These are phyloP conservation scores for Syngnathus acus DNA, from an alignment of 2,797 vertebrate species.

Conservation along the genomic window DNA sequence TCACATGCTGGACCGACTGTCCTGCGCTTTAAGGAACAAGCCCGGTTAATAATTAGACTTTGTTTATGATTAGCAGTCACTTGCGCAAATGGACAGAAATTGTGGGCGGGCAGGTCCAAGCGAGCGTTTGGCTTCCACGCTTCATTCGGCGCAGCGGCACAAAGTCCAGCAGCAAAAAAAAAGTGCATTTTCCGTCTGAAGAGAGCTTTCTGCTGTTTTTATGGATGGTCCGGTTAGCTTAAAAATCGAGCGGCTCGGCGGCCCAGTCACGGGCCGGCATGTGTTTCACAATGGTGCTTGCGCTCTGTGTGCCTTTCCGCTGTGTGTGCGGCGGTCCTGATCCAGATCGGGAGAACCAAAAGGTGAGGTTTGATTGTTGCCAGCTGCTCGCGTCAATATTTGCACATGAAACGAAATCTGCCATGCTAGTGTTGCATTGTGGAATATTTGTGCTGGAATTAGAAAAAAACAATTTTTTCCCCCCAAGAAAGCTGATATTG, in stretches of 20 bases:
- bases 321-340: slow-evolving; percentile 69
- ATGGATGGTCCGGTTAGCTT: slow-evolving; percentile 29
- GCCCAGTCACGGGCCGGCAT: slow-evolving; percentile 20
- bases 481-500: slow-evolving; percentile 21
- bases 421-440: slow-evolving; percentile 34
- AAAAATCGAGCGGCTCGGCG: slow-evolving; percentile 19
- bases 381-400: slow-evolving; percentile 22
- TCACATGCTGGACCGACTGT: slow-evolving; percentile 53
- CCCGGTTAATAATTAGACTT: slow-evolving; percentile 68
- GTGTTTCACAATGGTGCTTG: slow-evolving; percentile 63
- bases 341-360: slow-evolving; percentile 54
- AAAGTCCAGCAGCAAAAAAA: slow-evolving; percentile 57
- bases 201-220: slow-evolving; percentile 6
- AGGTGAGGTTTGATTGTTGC: slow-evolving; percentile 67
- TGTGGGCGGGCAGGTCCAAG: slow-evolving; percentile 20
- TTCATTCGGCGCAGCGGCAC: slow-evolving; percentile 25
- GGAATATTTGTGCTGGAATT: slow-evolving; percentile 28
- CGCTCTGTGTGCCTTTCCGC: slow-evolving; percentile 75
- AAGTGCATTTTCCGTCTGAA: slow-evolving; percentile 8
- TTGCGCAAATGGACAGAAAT: slow-evolving; percentile 54
- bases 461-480: slow-evolving; percentile 34
- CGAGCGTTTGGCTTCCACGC: slow-evolving; percentile 27
- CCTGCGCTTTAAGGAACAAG: slow-evolving; percentile 36
- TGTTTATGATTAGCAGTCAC: slow-evolving; percentile 65
- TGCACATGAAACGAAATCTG: slow-evolving; percentile 15